These are phyloP conservation scores for Elmis aenea DNA, from an alignment of 2,888 invertebrate genomes.

Conservation along the genomic window DNA sequence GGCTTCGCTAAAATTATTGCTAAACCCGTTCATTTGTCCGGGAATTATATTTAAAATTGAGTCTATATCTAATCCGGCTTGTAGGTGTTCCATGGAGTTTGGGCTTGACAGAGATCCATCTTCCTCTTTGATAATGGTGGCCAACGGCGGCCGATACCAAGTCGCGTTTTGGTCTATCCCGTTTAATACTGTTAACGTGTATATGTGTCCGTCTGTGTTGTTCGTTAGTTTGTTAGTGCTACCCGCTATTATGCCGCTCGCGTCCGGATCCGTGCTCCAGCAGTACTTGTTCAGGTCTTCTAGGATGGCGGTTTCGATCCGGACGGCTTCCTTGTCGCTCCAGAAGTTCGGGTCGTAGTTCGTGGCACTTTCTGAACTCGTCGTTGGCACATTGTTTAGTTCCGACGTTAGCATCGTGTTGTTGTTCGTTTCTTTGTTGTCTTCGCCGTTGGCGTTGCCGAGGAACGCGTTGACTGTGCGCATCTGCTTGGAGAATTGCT, in stretches of 20 bases:
- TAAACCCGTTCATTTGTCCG: conserved; percentile 56
- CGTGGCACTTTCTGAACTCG: conserved; percentile 45
- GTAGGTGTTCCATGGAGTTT: conserved; percentile 53
- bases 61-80: conserved; percentile 67
- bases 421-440: conserved; percentile 56
- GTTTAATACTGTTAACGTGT: conserved; percentile 81
- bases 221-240: conserved; percentile 50
- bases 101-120: conserved; percentile 60
- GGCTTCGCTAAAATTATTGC: conserved; percentile 55
- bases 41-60: conserved; percentile 72
- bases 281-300: conserved; percentile 83
- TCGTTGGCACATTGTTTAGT: conserved; percentile 45
- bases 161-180: conserved; percentile 54
- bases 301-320: conserved; percentile 68
- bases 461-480: conserved; percentile 63
- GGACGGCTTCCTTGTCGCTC: conserved; percentile 69
- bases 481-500: conserved; percentile 64
- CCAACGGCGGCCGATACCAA: conserved; percentile 56
- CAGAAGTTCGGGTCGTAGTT: conserved; percentile 53
- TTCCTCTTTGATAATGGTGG: conserved; percentile 59
- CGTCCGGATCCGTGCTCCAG: conserved; percentile 64
- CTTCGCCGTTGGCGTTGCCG: conserved; percentile 50
- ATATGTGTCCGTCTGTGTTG: conserved; percentile 77
- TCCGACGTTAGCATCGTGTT: conserved; percentile 46
- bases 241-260: conserved; percentile 48